phyloP scores from a whole-genome alignment of 2,888 invertebrate species.

The Trissolcus japonicus region DNA sequence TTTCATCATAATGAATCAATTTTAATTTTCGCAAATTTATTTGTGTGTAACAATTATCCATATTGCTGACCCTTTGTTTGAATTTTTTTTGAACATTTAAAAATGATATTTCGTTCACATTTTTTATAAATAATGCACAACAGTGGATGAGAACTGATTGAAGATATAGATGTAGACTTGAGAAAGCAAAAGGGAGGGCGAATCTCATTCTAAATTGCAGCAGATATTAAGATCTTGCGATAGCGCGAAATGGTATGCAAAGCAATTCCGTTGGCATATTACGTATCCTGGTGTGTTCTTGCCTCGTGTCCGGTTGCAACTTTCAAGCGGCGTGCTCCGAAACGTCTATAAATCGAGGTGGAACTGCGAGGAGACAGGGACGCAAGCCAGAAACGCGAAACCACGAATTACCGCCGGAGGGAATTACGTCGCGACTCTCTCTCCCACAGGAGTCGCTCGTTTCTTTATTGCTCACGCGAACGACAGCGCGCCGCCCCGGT shows the following conservation, averaged over 20 bases:
- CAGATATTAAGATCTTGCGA: slow-evolving; percentile 76
- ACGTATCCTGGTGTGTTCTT: slow-evolving; percentile 55
- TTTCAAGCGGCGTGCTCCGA: slow-evolving; percentile 60
- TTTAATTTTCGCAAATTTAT: too few species aligned
- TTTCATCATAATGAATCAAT: too few species aligned
- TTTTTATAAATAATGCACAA: slow-evolving; percentile 11
- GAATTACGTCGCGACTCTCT: slow-evolving; percentile 46
- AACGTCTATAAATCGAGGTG: slow-evolving; percentile 67
- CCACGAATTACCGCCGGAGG: slow-evolving; percentile 43
- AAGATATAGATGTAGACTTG: slow-evolving; percentile 50
- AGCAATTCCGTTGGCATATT: slow-evolving; percentile 68
- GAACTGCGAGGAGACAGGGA: slow-evolving; percentile 15
- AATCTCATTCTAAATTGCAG: slow-evolving; percentile 70
- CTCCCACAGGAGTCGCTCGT: slow-evolving; percentile 28
- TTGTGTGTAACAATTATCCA: too few species aligned
- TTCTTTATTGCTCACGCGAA: slow-evolving; percentile 52
- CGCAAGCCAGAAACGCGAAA: slow-evolving; percentile 46
- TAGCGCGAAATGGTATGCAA: slow-evolving; percentile 75
- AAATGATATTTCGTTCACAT: slow-evolving; percentile 20
- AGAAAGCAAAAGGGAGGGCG: slow-evolving; percentile 34
- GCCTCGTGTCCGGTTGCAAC: slow-evolving; percentile 67
- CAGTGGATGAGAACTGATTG: slow-evolving; percentile 31
- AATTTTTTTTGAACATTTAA: not conserved
- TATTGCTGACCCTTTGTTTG: too few species aligned
- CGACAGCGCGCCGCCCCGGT: slow-evolving; percentile 14